Evolutionary conservation across 2,797 vertebrate species (phyloP).

Genomic region (Crypturellus tataupa): DNA sequence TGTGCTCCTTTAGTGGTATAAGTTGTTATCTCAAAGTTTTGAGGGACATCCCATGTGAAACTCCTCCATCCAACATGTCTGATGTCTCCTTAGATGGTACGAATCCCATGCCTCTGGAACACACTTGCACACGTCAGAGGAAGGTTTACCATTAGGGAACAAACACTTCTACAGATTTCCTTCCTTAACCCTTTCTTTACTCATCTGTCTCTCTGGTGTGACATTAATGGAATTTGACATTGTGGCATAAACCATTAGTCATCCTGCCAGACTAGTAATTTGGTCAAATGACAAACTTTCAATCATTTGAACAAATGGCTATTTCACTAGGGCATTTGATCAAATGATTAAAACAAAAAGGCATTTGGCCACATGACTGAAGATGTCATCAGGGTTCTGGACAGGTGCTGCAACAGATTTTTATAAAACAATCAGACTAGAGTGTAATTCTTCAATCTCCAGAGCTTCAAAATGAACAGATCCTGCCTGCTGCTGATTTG

Average conservation of each 20-base stretch:
- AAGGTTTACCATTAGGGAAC: background rate
- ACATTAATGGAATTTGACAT: conserved; percentile 66
- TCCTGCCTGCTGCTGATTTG: background rate
- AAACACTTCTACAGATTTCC: conserved; percentile 14
- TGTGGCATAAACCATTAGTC: conserved; percentile 66
- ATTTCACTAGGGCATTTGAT: conserved; percentile 64
- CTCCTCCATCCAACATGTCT: too few relatives aligned
- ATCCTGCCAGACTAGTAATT: conserved; percentile 73
- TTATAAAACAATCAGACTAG: conserved; percentile 69
- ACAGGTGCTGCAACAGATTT: conserved; percentile 59
- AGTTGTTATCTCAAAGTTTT: background rate
- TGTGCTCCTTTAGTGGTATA: background rate
- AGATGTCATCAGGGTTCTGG: conserved; percentile 66
- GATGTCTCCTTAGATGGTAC: accelerated
- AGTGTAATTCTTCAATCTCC: background rate
- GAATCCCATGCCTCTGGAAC: background rate
- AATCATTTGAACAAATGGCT: conserved; percentile 73
- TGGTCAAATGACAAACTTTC: conserved; percentile 76
- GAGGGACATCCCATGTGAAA: background rate
- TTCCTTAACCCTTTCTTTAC: conserved; percentile 66
- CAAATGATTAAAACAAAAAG: conserved; percentile 74
- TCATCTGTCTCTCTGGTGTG: conserved; percentile 28
- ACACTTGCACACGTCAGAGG: background rate
- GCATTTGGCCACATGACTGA: conserved; percentile 68
- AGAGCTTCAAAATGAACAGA: background rate